Evolutionary conservation across 1,140 invertebrate genomes (phyloP).

Genomic region (Ceratoteleas bidentatus): DNA sequence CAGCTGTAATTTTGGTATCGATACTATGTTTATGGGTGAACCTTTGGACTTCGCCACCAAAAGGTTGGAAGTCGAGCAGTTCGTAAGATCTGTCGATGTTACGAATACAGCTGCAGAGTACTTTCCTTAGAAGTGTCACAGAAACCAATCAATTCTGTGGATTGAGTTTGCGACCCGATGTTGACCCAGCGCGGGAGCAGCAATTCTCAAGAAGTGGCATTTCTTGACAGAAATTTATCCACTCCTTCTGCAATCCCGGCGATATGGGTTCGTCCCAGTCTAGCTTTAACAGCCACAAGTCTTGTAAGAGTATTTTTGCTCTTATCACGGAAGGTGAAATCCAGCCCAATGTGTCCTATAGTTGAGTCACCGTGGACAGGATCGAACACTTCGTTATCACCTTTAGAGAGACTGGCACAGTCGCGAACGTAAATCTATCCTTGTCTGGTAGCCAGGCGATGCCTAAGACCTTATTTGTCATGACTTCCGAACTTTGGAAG

Average conservation of each 20-base stretch:
- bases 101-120: too few species aligned
- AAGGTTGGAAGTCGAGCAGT: too few species aligned
- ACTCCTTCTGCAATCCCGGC: not conserved
- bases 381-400: not conserved
- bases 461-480: slow-evolving; percentile 57
- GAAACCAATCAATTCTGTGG: too few species aligned
- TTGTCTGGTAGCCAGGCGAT: not conserved
- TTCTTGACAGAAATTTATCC: not conserved
- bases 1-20: too few species aligned
- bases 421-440: not conserved
- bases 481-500: slow-evolving; percentile 15
- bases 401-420: not conserved
- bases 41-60: too few species aligned
- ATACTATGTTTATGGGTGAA: too few species aligned
- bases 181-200: too few species aligned
- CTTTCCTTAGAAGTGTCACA: too few species aligned
- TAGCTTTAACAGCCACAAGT: not conserved
- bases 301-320: not conserved
- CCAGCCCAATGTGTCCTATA: not conserved
- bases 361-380: not conserved
- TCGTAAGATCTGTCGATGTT: too few species aligned
- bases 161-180: too few species aligned
- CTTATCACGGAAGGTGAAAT: not conserved
- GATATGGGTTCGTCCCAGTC: not conserved
- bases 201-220: not conserved